Percentiles rank a stretch among this genome's conserved stretches.
Conservation (phyloP, 1,140 invertebrate genomes). For the Doryteuthis pealeii region DNA sequence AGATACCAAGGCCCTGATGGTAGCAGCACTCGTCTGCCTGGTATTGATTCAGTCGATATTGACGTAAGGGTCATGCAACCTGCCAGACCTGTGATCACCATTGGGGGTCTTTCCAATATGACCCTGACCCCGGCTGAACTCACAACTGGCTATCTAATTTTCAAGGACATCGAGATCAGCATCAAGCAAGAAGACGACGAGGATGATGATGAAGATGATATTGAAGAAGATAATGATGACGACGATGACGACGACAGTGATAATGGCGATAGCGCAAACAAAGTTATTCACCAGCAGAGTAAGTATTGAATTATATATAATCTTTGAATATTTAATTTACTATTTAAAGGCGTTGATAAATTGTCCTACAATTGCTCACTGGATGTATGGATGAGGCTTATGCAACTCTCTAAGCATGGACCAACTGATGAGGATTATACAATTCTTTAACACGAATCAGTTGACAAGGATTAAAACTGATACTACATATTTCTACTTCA, state of each 20-base stretch:
- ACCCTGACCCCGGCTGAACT: slow-evolving; percentile 85
- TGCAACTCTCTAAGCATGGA: no score
- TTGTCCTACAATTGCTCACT: no score
- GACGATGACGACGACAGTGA: not conserved
- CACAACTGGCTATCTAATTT: slow-evolving; percentile 78
- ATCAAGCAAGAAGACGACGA: slow-evolving; percentile 36
- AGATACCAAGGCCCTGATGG: not conserved
- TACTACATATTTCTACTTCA: no score
- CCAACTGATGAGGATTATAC: no score
- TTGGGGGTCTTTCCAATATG: slow-evolving; percentile 77
- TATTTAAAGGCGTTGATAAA: no score
- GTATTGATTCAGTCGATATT: slow-evolving; percentile 68
- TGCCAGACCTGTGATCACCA: slow-evolving; percentile 78
- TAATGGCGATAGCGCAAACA: not conserved
- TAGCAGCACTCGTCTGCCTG: not conserved
- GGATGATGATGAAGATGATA: slow-evolving; percentile 39
- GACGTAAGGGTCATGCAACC: slow-evolving; percentile 85
- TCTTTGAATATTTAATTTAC: no score
- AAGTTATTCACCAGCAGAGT: not conserved
- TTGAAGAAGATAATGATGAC: slow-evolving; percentile 27
- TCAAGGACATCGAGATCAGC: slow-evolving; percentile 75
- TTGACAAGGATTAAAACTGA: no score
- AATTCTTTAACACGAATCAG: no score
- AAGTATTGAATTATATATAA: no score
- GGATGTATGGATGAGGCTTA: no score